Conservation (phyloP, 2,113 vertebrate species). For the Phaethornis superciliosus region DNA sequence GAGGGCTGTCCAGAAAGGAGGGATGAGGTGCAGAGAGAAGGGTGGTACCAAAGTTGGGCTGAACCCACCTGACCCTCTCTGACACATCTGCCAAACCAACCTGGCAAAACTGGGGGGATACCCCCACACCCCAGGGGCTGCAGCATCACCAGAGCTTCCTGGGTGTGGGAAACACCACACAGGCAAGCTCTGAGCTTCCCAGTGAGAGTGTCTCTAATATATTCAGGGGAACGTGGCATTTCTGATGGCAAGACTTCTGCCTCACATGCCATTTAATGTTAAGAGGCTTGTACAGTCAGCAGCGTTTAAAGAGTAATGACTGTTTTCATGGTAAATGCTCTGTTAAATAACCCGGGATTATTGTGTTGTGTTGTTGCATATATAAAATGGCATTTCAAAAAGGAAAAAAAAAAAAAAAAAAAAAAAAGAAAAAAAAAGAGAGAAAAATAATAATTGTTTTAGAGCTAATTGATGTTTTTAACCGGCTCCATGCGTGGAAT, state of each 20-base stretch:
- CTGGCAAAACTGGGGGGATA: accelerated
- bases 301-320: slow-evolving; percentile 77
- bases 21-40: too few species aligned
- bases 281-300: slow-evolving; percentile 76
- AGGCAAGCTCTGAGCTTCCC: neutral
- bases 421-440: too few species aligned
- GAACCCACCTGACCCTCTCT: neutral
- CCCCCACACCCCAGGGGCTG: accelerated
- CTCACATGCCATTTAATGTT: slow-evolving; percentile 73
- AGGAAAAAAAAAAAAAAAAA: too few species aligned
- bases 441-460: slow-evolving; percentile 81
- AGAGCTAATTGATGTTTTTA: slow-evolving; percentile 81
- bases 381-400: slow-evolving; percentile 80
- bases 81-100: neutral
- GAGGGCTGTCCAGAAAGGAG: neutral
- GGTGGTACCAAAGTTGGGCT: accelerated
- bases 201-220: neutral
- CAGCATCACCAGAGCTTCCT: neutral
- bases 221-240: slow-evolving; percentile 57
- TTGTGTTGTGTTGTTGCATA: slow-evolving; percentile 79
- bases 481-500: slow-evolving; percentile 41
- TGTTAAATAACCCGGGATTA: slow-evolving; percentile 82
- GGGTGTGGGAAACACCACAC: slow-evolving; percentile 10
- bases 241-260: slow-evolving; percentile 75
- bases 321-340: slow-evolving; percentile 82